A percentile compares a stretch with the other conserved stretches of the same genome.
Evolutionary conservation across 2,113 vertebrate species (phyloP).

Genomic region (Pachypanchax playfairii): DNA sequence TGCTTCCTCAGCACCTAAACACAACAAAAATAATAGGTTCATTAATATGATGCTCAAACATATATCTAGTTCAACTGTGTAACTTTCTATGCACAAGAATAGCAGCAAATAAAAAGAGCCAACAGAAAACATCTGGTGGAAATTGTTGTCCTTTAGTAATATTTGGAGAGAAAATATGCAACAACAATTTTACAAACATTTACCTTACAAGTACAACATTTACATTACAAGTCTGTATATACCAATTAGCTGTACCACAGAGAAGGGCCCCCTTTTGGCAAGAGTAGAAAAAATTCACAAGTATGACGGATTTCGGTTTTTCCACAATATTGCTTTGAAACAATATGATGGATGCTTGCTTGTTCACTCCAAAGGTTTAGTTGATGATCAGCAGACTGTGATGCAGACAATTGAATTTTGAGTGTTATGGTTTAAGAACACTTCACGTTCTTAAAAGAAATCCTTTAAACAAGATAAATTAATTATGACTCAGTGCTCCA

Average conservation of each 20-base stretch:
- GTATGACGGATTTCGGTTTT: neutral
- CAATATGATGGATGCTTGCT: neutral
- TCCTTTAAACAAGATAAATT: constrained; percentile 36
- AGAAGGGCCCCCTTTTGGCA: too few relatives aligned
- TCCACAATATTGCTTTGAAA: neutral
- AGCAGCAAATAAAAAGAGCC: neutral
- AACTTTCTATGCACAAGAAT: neutral
- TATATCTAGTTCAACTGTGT: neutral
- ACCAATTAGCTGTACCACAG: too few relatives aligned
- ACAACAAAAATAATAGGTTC: neutral
- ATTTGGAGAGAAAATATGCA: too few relatives aligned
- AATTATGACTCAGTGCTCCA: constrained; percentile 49
- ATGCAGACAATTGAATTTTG: neutral
- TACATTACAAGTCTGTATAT: too few relatives aligned
- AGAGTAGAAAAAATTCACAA: too few relatives aligned
- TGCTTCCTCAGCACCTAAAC: constrained; percentile 44
- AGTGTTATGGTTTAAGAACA: neutral
- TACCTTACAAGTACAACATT: too few relatives aligned
- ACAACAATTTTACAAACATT: too few relatives aligned
- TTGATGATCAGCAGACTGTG: constrained; percentile 10
- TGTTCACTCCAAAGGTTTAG: neutral
- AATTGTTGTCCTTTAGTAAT: too few relatives aligned
- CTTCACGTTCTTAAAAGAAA: constrained; percentile 17
- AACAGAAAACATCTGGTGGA: too few relatives aligned
- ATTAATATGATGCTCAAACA: neutral